These are phyloP conservation scores for Urosaurus nigricauda DNA, from an alignment of 2,797 vertebrate species.

Conservation along the genomic window DNA sequence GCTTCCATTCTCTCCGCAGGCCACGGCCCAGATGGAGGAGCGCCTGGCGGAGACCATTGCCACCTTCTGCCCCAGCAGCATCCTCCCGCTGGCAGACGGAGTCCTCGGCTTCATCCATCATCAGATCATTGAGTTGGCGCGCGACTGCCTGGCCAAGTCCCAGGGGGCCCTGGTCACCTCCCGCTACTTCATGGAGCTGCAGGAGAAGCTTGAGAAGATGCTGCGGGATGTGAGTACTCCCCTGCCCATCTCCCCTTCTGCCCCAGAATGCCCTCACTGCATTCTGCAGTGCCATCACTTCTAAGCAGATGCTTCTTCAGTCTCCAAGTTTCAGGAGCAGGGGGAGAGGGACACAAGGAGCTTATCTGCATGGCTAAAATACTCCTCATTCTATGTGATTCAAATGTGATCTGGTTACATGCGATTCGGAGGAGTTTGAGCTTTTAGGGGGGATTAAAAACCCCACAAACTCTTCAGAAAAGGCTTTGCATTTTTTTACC, in stretches of 20 bases:
- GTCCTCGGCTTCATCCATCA: constrained; percentile 98
- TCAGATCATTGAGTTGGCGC: constrained; percentile 94
- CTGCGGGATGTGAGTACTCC: constrained; percentile 88
- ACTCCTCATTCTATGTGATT: too few relatives aligned
- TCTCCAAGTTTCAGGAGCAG: too few relatives aligned
- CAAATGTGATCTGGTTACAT: too few relatives aligned
- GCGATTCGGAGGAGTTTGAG: too few relatives aligned
- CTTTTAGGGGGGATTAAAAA: too few relatives aligned
- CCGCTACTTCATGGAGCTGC: constrained; percentile 95
- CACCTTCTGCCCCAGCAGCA: constrained; percentile 85
- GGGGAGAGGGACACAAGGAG: too few relatives aligned
- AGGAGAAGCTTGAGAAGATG: constrained; percentile 96
- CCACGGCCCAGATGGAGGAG: constrained; percentile 98
- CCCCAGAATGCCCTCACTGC: not conserved
- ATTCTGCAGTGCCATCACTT: too few relatives aligned
- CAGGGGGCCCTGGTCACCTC: constrained; percentile 94
- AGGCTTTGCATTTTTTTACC: too few relatives aligned
- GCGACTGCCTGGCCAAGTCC: constrained; percentile 96
- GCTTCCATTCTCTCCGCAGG: constrained; percentile 76
- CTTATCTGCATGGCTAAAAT: too few relatives aligned
- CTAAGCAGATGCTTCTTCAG: too few relatives aligned
- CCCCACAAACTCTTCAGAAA: too few relatives aligned
- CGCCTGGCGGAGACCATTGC: constrained; percentile 91
- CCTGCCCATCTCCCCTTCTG: accelerated
- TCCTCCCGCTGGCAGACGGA: constrained; percentile 91